Percentiles rank a stretch among this genome's conserved stretches.
phyloP scores from a whole-genome alignment of 2,888 invertebrate species.

The Leucophenga montana region DNA sequence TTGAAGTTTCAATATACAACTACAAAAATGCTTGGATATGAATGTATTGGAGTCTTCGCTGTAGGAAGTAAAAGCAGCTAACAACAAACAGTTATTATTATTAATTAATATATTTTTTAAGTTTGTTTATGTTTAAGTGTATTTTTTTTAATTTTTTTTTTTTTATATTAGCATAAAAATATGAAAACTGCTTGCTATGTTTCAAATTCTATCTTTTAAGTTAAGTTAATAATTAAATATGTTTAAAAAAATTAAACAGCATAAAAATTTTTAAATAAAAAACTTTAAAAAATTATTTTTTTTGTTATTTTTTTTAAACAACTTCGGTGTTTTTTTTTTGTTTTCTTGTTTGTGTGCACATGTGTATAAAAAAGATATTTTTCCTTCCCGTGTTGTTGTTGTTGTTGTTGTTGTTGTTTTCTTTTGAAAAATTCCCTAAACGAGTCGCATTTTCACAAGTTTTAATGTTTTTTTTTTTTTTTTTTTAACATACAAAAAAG shows the following conservation, averaged over 20 bases:
- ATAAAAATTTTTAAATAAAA: constrained; percentile 27
- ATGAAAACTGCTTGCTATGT: constrained; percentile 32
- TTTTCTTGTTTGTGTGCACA: constrained; percentile 7
- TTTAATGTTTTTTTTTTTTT: constrained; percentile 43
- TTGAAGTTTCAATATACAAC: constrained; percentile 36
- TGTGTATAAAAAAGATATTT: constrained; percentile 23
- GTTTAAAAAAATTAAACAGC: constrained; percentile 17
- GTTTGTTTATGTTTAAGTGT: background rate
- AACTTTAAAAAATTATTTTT: constrained; percentile 29
- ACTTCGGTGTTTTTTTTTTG: background rate
- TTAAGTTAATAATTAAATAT: constrained; percentile 30
- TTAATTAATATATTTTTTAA: constrained; percentile 8
- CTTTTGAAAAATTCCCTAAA: constrained; percentile 70
- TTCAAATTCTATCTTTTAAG: constrained; percentile 29
- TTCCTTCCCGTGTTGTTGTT: constrained; percentile 3
- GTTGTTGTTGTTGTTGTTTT: constrained; percentile 6
- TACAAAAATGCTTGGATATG: constrained; percentile 48
- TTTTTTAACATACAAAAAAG: constrained; percentile 25
- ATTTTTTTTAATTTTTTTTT: constrained; percentile 29
- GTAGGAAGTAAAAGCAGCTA: constrained; percentile 66
- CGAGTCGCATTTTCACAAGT: constrained; percentile 68
- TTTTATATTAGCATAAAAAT: constrained; percentile 43
- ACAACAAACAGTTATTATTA: constrained; percentile 58
- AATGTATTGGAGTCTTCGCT: constrained; percentile 54
- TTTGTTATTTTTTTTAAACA: background rate